Evolutionary conservation across 1,140 invertebrate genomes (phyloP), one percentile per base, ranked within the genome.

Genomic region (Listronotus oregonensis): DNA sequence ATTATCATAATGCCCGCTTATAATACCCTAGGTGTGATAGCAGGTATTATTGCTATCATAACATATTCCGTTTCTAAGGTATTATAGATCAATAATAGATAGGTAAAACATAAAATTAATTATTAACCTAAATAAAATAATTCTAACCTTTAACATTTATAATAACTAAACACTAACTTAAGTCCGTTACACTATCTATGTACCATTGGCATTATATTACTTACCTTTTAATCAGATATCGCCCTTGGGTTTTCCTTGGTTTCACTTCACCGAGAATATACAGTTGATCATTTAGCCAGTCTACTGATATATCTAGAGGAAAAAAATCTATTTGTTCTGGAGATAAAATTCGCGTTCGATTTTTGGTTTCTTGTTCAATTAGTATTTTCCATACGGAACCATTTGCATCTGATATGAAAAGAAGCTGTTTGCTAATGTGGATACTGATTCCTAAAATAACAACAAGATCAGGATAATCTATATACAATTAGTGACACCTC

Each of bases 271-370:
- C 89, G 6, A 93, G 80, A 34, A 96, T 84, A 71, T 94, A 96
- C 1, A 96, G 80, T 42, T 91, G 85, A 47, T 87, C 82, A 72
- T 93, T 92, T 6, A 97, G 79, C 94, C 94, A 96, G 77, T 97
- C 95, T 0, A 95, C 84, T 2, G 89, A 90, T 0, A 96, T 77
- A 64, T 85, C 86, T 10, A 86, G 74, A 2, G 89, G 87, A 50
- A 80, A 83, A 68, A 86, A 85, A 60, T 84, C 82, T 3, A 83
- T 82, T 54, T 82, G 81, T n/a, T 79, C 76, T 1, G 85, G 82
- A n/a, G 79, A 81, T 2, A 88, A 75, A 27, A 90, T 84, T 12
- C 82, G 77, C 73, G 71, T 78, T 80, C 66, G 73, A 8, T 71
- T 69, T 7, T 66, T 65, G 8, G 73, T 71, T 14, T 70, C 52